Evolutionary conservation across 2,888 invertebrate species (phyloP), one percentile per base, ranked within the genome.

Genomic region (Archips xylosteana): DNA sequence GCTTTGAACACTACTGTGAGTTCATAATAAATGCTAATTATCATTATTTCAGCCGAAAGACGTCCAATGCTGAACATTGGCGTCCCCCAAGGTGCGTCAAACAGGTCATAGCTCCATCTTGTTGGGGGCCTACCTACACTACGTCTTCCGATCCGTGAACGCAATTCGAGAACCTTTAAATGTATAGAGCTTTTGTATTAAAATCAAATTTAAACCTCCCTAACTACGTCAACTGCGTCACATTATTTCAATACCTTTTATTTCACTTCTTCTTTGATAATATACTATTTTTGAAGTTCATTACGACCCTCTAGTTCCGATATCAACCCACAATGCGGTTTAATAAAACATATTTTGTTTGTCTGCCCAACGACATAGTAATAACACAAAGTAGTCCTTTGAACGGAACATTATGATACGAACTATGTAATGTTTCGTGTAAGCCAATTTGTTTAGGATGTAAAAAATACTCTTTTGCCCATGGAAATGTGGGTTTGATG

Each of bases 301-400:
- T 54, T 34, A 23, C 10, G 12, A n/a, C 12, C 36, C 39, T 47
- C 13, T 32, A 47, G 47, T 42, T 61, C 23, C 23, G 47, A 39
- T 6, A 47, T n/a, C 45, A 9, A 71, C 39, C 45, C 32, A 1
- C 47, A 32, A 64, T 36, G 70, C 64, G 64, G 64, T 71, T 65
- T 71, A 59, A 71, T 71, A 59, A 60, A 54, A 39, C 49, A 47
- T 9, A 32, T 60, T 47, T 47, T 62, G 54, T 70, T 65, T 59
- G 47, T 39, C 36, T 59, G 59, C 23, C 13, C 34, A 45, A 12
- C 63, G 12, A 45, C 34, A 64, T 57, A 23, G 47, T 13, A 64
- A 64, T 59, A 39, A 47, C 12, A 13, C 57, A 59, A 59, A 70
- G 23, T 57, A 49, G 47, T 23, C 54, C 70, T 70, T 64, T 70